phyloP scores from a whole-genome alignment of 2,797 vertebrate species.

The Allobates femoralis region DNA sequence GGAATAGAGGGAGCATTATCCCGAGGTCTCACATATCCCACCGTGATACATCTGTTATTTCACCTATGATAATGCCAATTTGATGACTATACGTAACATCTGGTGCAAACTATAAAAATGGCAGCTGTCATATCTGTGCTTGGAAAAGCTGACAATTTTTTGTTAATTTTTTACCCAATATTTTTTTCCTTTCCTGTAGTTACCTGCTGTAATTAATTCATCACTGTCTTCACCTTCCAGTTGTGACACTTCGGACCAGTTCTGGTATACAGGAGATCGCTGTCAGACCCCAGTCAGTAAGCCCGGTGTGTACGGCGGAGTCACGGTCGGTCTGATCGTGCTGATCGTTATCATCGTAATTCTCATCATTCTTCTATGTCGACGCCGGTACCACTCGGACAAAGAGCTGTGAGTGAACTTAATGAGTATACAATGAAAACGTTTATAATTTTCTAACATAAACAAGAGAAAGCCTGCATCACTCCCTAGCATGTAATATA shows the following conservation, averaged over 20 bases:
- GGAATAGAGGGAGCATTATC: no score
- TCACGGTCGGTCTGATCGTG: constrained; percentile 15
- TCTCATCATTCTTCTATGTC: not conserved
- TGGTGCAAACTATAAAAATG: not conserved
- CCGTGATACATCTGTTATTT: no score
- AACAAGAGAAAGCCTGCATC: no score
- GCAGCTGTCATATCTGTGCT: not conserved
- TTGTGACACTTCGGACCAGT: constrained; percentile 35
- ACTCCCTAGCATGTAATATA: no score
- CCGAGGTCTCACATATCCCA: no score
- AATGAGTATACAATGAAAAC: no score
- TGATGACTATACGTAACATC: no score
- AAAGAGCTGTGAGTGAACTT: not conserved
- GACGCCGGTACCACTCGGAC: accelerated
- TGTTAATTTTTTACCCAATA: no score
- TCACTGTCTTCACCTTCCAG: not conserved
- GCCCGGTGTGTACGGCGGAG: constrained; percentile 59
- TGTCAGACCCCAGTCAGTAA: constrained; percentile 54
- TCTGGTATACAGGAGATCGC: constrained; percentile 62
- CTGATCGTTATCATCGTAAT: constrained; percentile 41
- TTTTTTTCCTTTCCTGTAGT: not conserved
- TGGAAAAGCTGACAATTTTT: not conserved
- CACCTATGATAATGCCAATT: no score
- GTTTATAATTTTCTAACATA: no score
- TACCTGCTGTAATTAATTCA: not conserved